Conservation (phyloP, 2,113 vertebrate species). For the Lynx canadensis region DNA sequence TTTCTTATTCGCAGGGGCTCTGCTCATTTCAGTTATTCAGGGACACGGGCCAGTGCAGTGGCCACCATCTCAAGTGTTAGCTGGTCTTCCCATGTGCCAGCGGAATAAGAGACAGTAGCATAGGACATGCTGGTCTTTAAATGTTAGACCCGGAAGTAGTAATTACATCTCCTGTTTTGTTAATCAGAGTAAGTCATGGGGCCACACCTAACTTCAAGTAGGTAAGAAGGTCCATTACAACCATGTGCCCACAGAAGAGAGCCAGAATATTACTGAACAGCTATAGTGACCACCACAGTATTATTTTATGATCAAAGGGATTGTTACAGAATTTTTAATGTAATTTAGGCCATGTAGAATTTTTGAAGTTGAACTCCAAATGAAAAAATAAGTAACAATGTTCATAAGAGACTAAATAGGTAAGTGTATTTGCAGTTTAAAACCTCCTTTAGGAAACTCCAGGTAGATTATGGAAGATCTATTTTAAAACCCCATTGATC, state of each 20-base stretch:
- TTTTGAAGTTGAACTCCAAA: conserved; percentile 43
- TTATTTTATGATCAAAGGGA: not conserved
- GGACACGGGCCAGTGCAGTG: not conserved
- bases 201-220: conserved; percentile 11
- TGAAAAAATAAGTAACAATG: not conserved
- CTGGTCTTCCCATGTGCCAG: not conserved
- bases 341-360: not conserved
- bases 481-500: not conserved
- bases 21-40: conserved; percentile 31
- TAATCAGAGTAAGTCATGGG: conserved; percentile 24
- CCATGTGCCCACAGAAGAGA: not conserved
- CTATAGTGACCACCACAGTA: not conserved
- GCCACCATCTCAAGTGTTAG: not conserved
- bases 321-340: not conserved
- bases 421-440: conserved; percentile 14
- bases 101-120: not conserved
- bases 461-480: not conserved
- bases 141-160: not conserved
- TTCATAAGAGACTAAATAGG: conserved; percentile 2
- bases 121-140: not conserved
- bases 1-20: not conserved
- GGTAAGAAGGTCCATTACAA: not conserved
- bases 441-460: conserved; percentile 25
- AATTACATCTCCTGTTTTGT: conserved; percentile 25
- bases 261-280: not conserved